Base-by-base conservation (phyloP, 2,888 invertebrate species). In the Gandaritis pyraliata region DNA sequence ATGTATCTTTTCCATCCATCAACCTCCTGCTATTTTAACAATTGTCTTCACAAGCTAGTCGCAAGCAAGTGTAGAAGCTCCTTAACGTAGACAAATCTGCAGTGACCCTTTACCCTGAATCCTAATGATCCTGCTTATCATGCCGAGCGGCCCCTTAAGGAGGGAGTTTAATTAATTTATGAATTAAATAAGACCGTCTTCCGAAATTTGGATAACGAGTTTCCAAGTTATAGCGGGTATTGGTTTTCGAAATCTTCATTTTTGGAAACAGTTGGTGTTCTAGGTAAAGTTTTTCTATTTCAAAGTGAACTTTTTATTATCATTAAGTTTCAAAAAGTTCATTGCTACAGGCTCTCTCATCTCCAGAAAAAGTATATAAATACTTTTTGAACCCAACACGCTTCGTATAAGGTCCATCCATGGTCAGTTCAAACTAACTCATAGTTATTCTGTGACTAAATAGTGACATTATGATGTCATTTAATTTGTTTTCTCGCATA, bases 121-220 rank as follows among this genome's bases (percentile, higher is more conserved):
- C 80, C 82, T 80, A 87, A 86, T 82, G 83, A 83, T 79, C 70
- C 81, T 82, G 83, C 87, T 89, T 88, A 88, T 90, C 88, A 89
- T 90, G 86, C 85, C 77, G 75, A 82, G 60, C 61, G 64, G 49
- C 39, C 64, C 70, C 65, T 66, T 61, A 62, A 65, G 62, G 60
- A 61, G 66, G 57, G 66, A 62, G 63, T 88, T 89, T 87, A 90
- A 91, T 90, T 90, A 88, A 88, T 89, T 91, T 89, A 87, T 84
- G 83, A 88, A 88, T 87, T 87, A 82, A 85, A 83, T 77, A 76
- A 77, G 75, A 69, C 72, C 71, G 75, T 73, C 74, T 77, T 77
- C 79, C 53, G 38, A 60, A 76, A 80, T 82, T 84, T 81, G 81
- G 82, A 83, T 85, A 83, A 81, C 71, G 66, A 70, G 72, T 64